phyloP scores from a whole-genome alignment of 2,888 invertebrate genomes.

The Apocheima hispidaria region DNA sequence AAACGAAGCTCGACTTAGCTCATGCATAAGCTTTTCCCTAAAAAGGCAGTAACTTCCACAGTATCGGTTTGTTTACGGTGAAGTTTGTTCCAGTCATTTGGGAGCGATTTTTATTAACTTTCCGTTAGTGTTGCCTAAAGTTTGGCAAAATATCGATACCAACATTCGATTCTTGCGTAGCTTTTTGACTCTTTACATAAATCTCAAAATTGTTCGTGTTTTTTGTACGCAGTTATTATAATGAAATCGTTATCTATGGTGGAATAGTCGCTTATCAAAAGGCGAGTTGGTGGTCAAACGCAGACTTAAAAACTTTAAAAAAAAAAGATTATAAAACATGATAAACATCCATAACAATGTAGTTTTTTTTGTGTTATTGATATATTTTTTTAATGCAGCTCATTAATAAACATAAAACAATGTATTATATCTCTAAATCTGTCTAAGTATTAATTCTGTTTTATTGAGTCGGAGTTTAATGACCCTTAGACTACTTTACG shows the following conservation, averaged over 20 bases:
- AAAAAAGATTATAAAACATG: too few species aligned
- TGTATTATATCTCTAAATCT: too few species aligned
- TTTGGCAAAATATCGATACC: slow-evolving; percentile 40
- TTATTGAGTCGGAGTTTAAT: background rate
- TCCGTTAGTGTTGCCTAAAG: slow-evolving; percentile 54
- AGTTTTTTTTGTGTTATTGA: too few species aligned
- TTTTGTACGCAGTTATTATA: too few species aligned
- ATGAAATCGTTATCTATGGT: too few species aligned
- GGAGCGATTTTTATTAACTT: slow-evolving; percentile 83
- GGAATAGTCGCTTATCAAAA: too few species aligned
- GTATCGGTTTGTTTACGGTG: slow-evolving; percentile 73
- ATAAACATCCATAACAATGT: too few species aligned
- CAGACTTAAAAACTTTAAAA: too few species aligned
- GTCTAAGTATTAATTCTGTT: background rate
- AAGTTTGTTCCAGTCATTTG: slow-evolving; percentile 76
- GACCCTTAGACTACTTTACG: background rate
- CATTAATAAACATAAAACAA: too few species aligned
- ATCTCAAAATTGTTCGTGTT: background rate
- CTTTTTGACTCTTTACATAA: background rate
- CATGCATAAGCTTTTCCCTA: slow-evolving; percentile 36
- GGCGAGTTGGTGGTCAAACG: too few species aligned
- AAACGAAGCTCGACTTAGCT: slow-evolving; percentile 31
- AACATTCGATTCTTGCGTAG: background rate
- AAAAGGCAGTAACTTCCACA: slow-evolving; percentile 47
- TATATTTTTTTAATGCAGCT: too few species aligned